These are phyloP conservation scores for Andrena fulva DNA, from an alignment of 2,888 invertebrate genomes.

Conservation along the genomic window DNA sequence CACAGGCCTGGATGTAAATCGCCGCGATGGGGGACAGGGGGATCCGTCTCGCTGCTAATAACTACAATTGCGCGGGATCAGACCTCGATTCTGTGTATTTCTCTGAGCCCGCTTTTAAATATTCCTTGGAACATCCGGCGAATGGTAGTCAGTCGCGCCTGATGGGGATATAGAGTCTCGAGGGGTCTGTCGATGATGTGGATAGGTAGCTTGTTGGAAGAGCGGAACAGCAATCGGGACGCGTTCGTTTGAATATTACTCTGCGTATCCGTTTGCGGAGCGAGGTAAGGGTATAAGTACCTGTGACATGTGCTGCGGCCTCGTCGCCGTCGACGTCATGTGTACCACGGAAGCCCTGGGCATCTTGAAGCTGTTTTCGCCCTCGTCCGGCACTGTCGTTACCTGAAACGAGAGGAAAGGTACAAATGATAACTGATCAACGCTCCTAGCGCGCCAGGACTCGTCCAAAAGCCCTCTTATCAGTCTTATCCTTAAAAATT, in stretches of 20 bases:
- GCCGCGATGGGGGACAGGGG: background rate
- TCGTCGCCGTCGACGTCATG: constrained; percentile 83
- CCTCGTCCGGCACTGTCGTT: constrained; percentile 83
- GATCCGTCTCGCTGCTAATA: background rate
- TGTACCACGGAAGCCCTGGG: constrained; percentile 83
- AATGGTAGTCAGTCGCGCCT: background rate
- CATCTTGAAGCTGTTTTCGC: constrained; percentile 82
- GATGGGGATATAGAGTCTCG: background rate
- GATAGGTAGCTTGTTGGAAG: too few relatives aligned
- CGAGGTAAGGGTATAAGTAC: constrained; percentile 61
- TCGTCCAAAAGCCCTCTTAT: background rate
- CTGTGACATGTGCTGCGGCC: constrained; percentile 84
- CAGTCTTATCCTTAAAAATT: constrained; percentile 24
- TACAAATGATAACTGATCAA: background rate
- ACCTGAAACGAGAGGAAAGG: constrained; percentile 76
- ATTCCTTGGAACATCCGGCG: background rate
- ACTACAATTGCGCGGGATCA: constrained; percentile 16
- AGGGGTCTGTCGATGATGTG: background rate
- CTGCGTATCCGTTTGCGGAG: background rate
- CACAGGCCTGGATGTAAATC: constrained; percentile 20
- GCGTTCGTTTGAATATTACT: background rate
- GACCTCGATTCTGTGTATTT: background rate
- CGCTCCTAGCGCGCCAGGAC: background rate
- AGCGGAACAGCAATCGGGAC: too few relatives aligned
- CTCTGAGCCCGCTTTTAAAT: background rate